These are phyloP conservation scores for Lacerta agilis DNA, from an alignment of 2,797 vertebrate genomes.

Conservation along the genomic window DNA sequence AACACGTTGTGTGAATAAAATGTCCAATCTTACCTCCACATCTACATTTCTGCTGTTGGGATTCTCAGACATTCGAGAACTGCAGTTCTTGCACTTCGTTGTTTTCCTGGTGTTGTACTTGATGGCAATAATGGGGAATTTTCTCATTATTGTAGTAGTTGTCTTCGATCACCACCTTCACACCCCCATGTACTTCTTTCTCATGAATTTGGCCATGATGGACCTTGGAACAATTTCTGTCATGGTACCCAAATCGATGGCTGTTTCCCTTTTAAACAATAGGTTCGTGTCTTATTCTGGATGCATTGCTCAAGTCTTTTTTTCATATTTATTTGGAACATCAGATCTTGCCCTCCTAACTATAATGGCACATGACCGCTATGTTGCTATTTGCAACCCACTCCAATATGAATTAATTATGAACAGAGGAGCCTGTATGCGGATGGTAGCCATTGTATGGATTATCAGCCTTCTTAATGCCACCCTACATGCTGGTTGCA, in stretches of 20 bases:
- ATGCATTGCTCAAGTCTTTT: not conserved
- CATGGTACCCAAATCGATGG: not conserved
- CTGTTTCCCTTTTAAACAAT: not conserved
- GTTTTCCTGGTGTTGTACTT: not conserved
- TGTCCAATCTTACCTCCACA: not conserved
- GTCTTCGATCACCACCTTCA: not conserved
- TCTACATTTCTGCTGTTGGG: not conserved
- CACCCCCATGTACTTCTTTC: conserved; percentile 7
- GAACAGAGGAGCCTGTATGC: not conserved
- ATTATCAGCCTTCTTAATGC: not conserved
- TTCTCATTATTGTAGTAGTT: not conserved
- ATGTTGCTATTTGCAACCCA: conserved; percentile 7
- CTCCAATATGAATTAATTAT: not conserved
- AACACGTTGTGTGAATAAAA: not conserved
- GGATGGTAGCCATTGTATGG: not conserved
- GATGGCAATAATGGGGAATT: not conserved
- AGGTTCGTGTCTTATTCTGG: not conserved
- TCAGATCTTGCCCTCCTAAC: not conserved
- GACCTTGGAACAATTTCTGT: not conserved
- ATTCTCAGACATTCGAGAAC: not conserved
- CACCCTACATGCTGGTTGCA: not conserved
- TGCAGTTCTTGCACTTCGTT: not conserved
- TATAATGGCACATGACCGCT: not conserved
- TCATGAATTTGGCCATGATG: not conserved
- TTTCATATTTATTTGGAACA: not conserved